A percentile compares a stretch with the other conserved stretches of the same genome.
phyloP scores from a whole-genome alignment of 2,113 vertebrate genomes.

The Psammodynastes pulverulentus region DNA sequence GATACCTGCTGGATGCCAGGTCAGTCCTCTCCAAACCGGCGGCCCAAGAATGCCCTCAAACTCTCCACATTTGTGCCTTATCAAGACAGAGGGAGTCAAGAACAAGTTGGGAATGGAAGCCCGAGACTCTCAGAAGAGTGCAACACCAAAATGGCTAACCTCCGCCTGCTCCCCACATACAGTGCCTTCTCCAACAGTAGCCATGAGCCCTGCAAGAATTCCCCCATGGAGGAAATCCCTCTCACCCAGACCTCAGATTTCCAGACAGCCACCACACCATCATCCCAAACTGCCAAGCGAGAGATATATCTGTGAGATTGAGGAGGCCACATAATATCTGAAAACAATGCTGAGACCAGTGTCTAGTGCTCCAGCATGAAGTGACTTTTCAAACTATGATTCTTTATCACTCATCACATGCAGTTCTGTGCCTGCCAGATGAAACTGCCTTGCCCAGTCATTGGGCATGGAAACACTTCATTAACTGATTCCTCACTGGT shows the following conservation, averaged over 20 bases:
- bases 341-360: constrained; percentile 40
- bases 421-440: constrained; percentile 44
- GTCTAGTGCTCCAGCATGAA: constrained; percentile 42
- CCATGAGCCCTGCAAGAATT: constrained; percentile 93
- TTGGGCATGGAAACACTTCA: constrained; percentile 50
- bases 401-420: constrained; percentile 49
- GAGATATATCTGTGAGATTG: constrained; percentile 98
- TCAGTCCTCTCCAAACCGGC: constrained; percentile 90
- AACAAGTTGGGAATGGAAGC: constrained; percentile 90
- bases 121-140: constrained; percentile 91
- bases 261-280: constrained; percentile 83
- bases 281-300: constrained; percentile 91
- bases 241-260: constrained; percentile 95
- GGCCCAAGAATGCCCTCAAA: constrained; percentile 87
- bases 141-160: constrained; percentile 90
- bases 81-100: constrained; percentile 93
- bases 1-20: constrained; percentile 99
- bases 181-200: constrained; percentile 97
- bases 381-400: constrained; percentile 60
- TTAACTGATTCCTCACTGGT: constrained; percentile 40
- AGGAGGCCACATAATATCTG: constrained; percentile 43
- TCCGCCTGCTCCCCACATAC: constrained; percentile 96
- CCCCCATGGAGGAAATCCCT: constrained; percentile 93
- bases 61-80: constrained; percentile 99
- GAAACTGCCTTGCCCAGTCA: constrained; percentile 50